phyloP scores from a whole-genome alignment of 2,797 vertebrate genomes.

The Natrix natrix region DNA sequence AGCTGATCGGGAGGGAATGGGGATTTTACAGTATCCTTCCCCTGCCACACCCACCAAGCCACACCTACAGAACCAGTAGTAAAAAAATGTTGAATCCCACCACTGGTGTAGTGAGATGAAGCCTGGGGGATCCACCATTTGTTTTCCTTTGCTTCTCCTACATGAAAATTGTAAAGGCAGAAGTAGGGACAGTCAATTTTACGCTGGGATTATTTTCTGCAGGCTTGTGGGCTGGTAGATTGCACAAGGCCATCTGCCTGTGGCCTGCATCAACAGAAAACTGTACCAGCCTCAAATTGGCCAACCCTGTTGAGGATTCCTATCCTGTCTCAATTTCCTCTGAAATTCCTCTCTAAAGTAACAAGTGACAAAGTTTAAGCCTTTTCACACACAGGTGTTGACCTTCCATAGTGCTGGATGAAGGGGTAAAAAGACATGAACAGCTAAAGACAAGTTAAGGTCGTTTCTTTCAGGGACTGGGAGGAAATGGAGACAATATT shows the following conservation, averaged over 20 bases:
- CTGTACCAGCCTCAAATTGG: background rate
- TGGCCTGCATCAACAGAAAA: background rate
- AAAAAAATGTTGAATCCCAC: no score
- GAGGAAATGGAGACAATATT: background rate
- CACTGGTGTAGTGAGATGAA: background rate
- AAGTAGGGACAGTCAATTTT: background rate
- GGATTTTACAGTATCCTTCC: no score
- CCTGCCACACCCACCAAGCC: no score
- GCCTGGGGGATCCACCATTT: background rate
- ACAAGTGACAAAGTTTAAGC: background rate
- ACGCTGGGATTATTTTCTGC: background rate
- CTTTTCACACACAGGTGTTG: background rate
- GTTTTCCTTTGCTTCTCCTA: background rate
- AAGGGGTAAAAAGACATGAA: background rate
- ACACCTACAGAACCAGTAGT: no score
- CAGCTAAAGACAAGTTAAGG: background rate
- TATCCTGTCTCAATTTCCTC: background rate
- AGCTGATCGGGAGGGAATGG: no score
- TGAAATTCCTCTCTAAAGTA: background rate
- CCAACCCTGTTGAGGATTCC: background rate
- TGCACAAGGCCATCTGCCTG: background rate
- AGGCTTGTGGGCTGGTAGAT: background rate
- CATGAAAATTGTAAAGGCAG: background rate
- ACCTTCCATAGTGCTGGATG: background rate
- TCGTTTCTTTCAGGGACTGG: background rate